phyloP scores from a whole-genome alignment of 2,113 vertebrate genomes.

The Anthoscopus minutus region DNA sequence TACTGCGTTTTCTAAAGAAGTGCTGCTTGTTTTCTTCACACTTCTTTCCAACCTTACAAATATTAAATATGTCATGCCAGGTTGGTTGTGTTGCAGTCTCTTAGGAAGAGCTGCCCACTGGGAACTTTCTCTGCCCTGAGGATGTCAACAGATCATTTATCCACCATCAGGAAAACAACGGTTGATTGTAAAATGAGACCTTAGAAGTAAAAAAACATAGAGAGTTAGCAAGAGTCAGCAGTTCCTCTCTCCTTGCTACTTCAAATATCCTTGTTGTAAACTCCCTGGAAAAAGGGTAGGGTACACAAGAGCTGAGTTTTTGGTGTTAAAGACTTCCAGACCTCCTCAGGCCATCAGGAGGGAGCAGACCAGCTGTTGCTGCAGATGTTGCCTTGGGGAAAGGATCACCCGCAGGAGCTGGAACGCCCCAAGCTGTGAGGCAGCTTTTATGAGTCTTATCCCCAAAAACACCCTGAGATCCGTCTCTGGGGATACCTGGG shows the following conservation, averaged over 20 bases:
- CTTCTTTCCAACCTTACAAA: background rate
- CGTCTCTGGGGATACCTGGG: background rate
- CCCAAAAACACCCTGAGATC: background rate
- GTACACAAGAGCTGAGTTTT: background rate
- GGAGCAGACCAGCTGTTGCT: background rate
- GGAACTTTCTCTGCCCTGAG: background rate
- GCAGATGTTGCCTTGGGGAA: background rate
- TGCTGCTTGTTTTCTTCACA: background rate
- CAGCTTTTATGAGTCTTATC: background rate
- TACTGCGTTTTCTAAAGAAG: background rate
- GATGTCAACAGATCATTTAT: background rate
- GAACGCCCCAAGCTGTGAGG: background rate
- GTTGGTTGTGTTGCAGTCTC: background rate
- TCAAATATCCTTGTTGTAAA: background rate
- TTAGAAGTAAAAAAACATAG: background rate
- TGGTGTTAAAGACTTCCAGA: background rate
- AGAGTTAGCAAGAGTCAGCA: background rate
- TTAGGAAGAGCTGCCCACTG: background rate
- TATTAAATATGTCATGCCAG: background rate
- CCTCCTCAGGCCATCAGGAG: background rate
- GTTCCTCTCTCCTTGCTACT: background rate
- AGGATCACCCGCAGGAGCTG: background rate
- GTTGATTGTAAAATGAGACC: background rate
- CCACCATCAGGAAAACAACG: background rate
- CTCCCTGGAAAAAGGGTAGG: background rate